A percentile compares a stretch with the other conserved stretches of the same genome.
Evolutionary conservation across 2,888 invertebrate species (phyloP).

Genomic region (Zele albiditarsus): DNA sequence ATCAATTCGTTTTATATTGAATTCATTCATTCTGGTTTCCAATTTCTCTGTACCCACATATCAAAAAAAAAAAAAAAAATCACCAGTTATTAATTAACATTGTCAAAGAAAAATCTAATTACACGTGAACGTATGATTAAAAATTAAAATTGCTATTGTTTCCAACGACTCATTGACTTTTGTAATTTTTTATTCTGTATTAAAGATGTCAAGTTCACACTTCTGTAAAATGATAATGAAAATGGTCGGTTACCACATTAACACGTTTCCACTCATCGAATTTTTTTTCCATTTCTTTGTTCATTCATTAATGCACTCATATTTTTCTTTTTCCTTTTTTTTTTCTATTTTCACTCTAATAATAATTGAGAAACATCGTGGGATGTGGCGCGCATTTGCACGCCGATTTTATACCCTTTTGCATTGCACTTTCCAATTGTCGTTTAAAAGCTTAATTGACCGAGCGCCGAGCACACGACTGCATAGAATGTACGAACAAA

Average conservation of each 20-base stretch:
- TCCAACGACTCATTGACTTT: not conserved
- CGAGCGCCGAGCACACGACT: conserved; percentile 28
- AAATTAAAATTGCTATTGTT: too few relatives aligned
- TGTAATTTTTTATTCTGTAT: not conserved
- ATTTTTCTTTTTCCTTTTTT: not conserved
- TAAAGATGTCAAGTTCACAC: not conserved
- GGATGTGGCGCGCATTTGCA: not conserved
- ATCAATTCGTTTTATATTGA: too few relatives aligned
- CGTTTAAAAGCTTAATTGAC: conserved; percentile 56
- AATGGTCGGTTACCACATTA: not conserved
- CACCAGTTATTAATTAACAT: not conserved
- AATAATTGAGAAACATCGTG: not conserved
- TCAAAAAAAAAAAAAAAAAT: too few relatives aligned
- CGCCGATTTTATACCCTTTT: conserved; percentile 11
- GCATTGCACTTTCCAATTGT: conserved; percentile 41
- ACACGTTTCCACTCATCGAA: too few relatives aligned
- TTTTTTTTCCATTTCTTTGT: not conserved
- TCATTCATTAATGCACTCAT: not conserved
- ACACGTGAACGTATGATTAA: not conserved
- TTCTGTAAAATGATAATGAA: not conserved
- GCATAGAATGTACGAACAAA: not conserved
- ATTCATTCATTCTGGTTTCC: too few relatives aligned
- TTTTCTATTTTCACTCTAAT: not conserved
- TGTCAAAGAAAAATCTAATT: not conserved
- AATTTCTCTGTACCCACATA: too few relatives aligned